phyloP scores from a whole-genome alignment of 2,888 invertebrate genomes.

The Choreutis nemorana region DNA sequence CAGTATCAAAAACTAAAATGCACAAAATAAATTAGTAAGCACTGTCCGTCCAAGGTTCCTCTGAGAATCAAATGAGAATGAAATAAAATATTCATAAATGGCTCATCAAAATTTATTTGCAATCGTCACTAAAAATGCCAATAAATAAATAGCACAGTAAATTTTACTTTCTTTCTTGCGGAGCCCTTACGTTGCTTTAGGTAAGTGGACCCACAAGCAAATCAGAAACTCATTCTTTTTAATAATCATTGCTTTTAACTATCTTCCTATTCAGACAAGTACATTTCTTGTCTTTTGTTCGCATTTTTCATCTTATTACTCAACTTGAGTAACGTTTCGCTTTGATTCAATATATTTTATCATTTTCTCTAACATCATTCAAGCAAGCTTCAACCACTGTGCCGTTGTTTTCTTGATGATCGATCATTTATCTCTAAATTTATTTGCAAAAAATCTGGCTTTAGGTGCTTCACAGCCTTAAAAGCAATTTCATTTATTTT shows the following conservation, averaged over 20 bases:
- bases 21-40: constrained; percentile 11
- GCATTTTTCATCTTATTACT: constrained; percentile 31
- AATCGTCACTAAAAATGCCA: constrained; percentile 30
- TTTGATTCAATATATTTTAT: constrained; percentile 52
- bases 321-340: constrained; percentile 63
- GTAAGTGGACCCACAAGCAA: constrained; percentile 59
- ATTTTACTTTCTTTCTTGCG: constrained; percentile 66
- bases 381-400: constrained; percentile 35
- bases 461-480: constrained; percentile 25
- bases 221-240: constrained; percentile 29
- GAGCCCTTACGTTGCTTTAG: constrained; percentile 65
- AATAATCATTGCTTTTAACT: constrained; percentile 44
- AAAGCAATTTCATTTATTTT: no score
- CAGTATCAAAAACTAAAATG: constrained; percentile 5
- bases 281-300: constrained; percentile 34
- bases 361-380: constrained; percentile 28
- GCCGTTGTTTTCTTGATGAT: constrained; percentile 15
- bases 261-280: constrained; percentile 21
- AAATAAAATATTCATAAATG: constrained; percentile 12
- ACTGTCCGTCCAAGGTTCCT: constrained; percentile 4
- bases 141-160: constrained; percentile 58
- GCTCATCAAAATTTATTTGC: constrained; percentile 32
- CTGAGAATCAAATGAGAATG: constrained; percentile 10
- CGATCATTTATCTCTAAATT: constrained; percentile 18
- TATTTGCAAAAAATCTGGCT: constrained; percentile 21